phyloP scores from a whole-genome alignment of 2,797 vertebrate species.

The Spheniscus humboldti region DNA sequence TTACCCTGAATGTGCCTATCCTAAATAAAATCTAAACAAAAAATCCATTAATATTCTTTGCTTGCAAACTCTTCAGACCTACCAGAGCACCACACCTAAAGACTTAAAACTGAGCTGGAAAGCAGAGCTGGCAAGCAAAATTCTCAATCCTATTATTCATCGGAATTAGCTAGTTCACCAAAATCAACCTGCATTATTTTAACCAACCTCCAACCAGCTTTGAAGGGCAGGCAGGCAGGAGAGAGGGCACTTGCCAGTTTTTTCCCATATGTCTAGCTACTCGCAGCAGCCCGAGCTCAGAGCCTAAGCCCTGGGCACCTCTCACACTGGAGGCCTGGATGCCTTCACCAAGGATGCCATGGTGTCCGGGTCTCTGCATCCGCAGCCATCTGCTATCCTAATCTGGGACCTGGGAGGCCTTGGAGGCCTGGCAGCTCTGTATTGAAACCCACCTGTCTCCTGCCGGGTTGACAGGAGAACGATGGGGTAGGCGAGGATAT shows the following conservation, averaged over 20 bases:
- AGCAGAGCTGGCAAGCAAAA: background rate
- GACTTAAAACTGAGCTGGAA: background rate
- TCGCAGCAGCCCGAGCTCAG: background rate
- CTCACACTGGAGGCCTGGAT: rapidly evolving
- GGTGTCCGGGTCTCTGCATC: background rate
- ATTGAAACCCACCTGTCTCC: rapidly evolving
- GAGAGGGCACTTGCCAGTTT: background rate
- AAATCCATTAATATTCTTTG: background rate
- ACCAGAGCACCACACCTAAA: background rate
- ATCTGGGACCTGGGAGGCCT: too few species aligned
- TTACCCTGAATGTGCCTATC: background rate
- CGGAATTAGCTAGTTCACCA: background rate
- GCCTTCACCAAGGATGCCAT: background rate
- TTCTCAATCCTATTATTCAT: background rate
- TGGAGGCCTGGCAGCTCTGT: background rate
- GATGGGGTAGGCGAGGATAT: background rate
- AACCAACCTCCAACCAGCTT: background rate
- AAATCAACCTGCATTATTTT: background rate
- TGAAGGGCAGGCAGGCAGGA: background rate
- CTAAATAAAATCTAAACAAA: background rate
- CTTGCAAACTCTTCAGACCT: background rate
- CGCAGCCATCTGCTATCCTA: background rate
- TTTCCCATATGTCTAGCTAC: background rate
- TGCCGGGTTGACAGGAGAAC: background rate
- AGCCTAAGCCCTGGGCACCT: background rate